Evolutionary conservation across 2,888 invertebrate genomes (phyloP).

Genomic region (Caradrina kadenii): DNA sequence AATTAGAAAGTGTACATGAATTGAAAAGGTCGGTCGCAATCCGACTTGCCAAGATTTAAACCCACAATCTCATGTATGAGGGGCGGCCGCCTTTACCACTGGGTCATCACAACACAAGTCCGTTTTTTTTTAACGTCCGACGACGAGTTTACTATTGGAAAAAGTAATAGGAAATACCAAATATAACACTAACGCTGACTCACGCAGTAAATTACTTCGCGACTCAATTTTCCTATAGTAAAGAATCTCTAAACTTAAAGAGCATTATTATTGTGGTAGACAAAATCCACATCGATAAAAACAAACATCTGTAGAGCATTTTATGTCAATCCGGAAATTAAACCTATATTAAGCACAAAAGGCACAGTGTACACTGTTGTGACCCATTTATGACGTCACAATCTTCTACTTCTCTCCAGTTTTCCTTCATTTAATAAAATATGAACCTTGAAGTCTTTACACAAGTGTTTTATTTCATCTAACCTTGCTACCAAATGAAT

Average conservation of each 20-base stretch:
- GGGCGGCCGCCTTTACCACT: too few species aligned
- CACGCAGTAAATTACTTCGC: too few species aligned
- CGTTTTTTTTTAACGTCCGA: too few species aligned
- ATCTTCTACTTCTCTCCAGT: neutral
- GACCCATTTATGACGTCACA: neutral
- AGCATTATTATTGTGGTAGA: neutral
- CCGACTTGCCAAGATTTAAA: too few species aligned
- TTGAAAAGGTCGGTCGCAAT: too few species aligned
- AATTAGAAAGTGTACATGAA: too few species aligned
- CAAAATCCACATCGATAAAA: neutral
- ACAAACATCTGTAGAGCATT: conserved; percentile 22
- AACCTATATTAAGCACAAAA: conserved; percentile 16
- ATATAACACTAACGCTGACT: too few species aligned
- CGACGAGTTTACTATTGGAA: neutral
- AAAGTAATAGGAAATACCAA: neutral
- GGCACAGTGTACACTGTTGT: conserved; percentile 1
- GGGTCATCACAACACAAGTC: too few species aligned
- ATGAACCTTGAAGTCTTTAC: conserved; percentile 1
- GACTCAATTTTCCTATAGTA: too few species aligned
- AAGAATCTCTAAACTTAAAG: neutral
- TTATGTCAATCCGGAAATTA: conserved; percentile 16
- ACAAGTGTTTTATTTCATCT: neutral
- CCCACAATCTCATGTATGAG: too few species aligned
- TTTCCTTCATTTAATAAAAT: neutral
- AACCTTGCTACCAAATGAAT: neutral